A percentile compares a stretch with the other conserved stretches of the same genome.
These are phyloP conservation scores for Nannobrachium achirus DNA, from an alignment of 2,113 vertebrate species.

Conservation along the genomic window DNA sequence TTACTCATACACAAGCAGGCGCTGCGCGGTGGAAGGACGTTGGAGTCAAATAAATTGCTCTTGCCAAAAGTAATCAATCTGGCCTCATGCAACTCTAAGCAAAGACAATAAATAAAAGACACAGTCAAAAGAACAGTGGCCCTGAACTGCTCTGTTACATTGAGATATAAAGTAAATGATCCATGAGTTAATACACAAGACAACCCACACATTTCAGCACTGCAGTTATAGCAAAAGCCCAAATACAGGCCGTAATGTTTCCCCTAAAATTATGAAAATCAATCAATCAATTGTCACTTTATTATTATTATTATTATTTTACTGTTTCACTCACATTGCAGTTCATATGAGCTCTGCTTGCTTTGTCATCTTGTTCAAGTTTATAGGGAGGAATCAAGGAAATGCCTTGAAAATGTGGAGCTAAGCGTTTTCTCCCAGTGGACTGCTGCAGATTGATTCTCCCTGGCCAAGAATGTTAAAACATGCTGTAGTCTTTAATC, in stretches of 20 bases:
- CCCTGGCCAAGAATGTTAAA: constrained; percentile 69
- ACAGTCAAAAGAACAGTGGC: constrained; percentile 48
- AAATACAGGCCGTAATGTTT: constrained; percentile 24
- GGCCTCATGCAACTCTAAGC: constrained; percentile 58
- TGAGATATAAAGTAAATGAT: constrained; percentile 17
- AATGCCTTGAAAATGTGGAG: constrained; percentile 57
- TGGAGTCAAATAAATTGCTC: constrained; percentile 76
- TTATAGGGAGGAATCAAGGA: constrained; percentile 52
- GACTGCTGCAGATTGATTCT: constrained; percentile 67
- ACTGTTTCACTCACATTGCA: constrained; percentile 10
- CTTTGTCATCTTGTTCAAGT: constrained; percentile 48
- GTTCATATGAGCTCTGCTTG: constrained; percentile 7
- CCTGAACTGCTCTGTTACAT: constrained; percentile 33
- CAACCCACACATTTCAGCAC: background rate
- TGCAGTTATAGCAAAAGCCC: background rate
- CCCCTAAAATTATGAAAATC: constrained; percentile 26
- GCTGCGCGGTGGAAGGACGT: constrained; percentile 69
- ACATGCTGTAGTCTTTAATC: constrained; percentile 64
- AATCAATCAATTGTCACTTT: constrained; percentile 5
- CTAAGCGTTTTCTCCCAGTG: constrained; percentile 61
- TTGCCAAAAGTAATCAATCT: constrained; percentile 76
- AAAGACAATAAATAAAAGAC: constrained; percentile 62
- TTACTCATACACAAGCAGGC: constrained; percentile 53
- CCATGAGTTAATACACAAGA: background rate
- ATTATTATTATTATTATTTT: no score